Evolutionary conservation across 2,888 invertebrate species (phyloP), one percentile per base, ranked within the genome.

Genomic region (Choristoneura rosaceana): DNA sequence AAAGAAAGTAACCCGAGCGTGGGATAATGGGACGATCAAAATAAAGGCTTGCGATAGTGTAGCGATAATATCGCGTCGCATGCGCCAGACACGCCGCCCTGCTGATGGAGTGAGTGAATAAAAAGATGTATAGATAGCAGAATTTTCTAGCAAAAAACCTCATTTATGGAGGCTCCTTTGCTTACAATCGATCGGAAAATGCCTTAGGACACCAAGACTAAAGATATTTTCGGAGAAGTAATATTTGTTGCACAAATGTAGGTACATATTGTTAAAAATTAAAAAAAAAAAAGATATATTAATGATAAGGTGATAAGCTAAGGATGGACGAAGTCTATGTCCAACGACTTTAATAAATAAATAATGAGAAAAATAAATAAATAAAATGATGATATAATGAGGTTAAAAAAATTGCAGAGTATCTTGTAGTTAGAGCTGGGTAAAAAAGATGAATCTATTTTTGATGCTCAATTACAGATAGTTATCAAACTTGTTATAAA

Each of bases 1-100:
- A 81, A 86, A 81, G 87, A 90, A 90, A 89, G 87, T 87, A 82
- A 85, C 82, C 79, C 84, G 79, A 84, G 84, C 90, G 90, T 90
- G 90, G 88, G 90, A 88, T 85, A 83, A 80, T 80, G 81, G 80
- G 82, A 83, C 81, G 83, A 86, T 87, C 84, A 76, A 80, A 84
- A 84, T 80, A 78, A 82, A 80, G 82, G 74, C 68, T 38, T 52
- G 74, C 69, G 81, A 84, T 85, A 81, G 77, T 76, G 74, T 73
- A 74, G 73, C 76, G 82, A 85, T 82, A 76, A 71, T 76, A 80
- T 80, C 76, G 74, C 71, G 75, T 77, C 76, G 78, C 70, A 76
- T 80, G 74, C 78, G 52, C 52, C 12, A 75, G 66, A 62, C 62
- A 52, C 62, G 70, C 45, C 45, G 50, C 50, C 33, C 69, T 69